Evolutionary conservation across 2,113 vertebrate species (phyloP).

Genomic region (Lagopus muta): DNA sequence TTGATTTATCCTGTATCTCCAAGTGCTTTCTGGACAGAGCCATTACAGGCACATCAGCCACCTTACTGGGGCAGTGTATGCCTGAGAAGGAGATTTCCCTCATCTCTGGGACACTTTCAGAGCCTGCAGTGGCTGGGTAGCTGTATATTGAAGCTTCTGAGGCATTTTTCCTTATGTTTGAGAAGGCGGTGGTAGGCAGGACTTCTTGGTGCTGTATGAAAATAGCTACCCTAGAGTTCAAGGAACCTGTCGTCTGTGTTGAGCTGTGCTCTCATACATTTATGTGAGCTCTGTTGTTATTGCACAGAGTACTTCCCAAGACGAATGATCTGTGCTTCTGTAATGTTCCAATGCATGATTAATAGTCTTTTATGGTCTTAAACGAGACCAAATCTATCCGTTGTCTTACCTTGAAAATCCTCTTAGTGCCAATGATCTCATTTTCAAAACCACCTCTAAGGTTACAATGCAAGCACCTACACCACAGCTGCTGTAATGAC

Average conservation of each 20-base stretch:
- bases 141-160: not conserved
- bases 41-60: not conserved
- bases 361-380: conserved; percentile 25
- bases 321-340: not conserved
- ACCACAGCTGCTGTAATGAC: rapidly evolving
- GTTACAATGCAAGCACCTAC: not conserved
- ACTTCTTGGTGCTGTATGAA: not conserved
- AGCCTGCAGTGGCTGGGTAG: not conserved
- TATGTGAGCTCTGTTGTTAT: not conserved
- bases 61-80: not conserved
- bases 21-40: not conserved
- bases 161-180: not conserved
- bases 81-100: not conserved
- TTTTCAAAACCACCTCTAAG: conserved; percentile 31
- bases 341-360: not conserved
- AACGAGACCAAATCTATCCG: not conserved
- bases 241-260: not conserved
- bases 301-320: not conserved
- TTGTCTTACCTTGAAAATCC: conserved; percentile 43
- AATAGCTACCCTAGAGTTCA: not conserved
- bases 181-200: not conserved
- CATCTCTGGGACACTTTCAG: not conserved
- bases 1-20: not conserved
- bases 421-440: conserved; percentile 1
- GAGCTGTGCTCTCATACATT: not conserved